Evolutionary conservation across 2,113 vertebrate genomes (phyloP), one percentile per base, ranked within the genome.

Genomic region (Oreochromis aureus): DNA sequence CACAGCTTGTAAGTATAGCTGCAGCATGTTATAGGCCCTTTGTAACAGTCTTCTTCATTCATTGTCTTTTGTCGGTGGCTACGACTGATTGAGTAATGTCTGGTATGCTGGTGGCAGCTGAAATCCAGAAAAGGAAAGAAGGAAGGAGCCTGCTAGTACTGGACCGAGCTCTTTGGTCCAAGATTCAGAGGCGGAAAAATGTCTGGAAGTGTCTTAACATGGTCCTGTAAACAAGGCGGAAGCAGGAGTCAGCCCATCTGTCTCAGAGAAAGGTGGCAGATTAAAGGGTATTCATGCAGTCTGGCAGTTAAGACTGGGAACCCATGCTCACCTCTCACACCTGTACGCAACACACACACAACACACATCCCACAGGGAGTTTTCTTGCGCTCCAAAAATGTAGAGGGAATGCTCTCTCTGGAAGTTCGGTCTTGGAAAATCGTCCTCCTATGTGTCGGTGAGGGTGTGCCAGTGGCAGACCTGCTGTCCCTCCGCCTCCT

Each of bases 391-490:
- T 6, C 78, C 44, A 5, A 7, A 19, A 61, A 19, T 27, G 27
- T 63, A 34, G 56, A 15, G 59, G 81, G 79, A 86, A 84, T 30
- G 84, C 30, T 39, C 34, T 76, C 10, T 13, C 41, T 10, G 16
- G 6, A 41, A 30, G 6, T 48, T 63, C 27, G 22, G 22, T 78
- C 76, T 80, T 59, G 7, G 5, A 10, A 6, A 34, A 10, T 27
- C 10, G 2, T 18, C 36, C 41, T 53, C 78, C 87, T 97, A 99
- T 0, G 98, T 97, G 89, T 99, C 97, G 6, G 97, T 95, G 12
- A 99, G 95, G 0, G 97, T 97, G 81, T 99, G 98, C 98, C 98
- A 99, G 61, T 98, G 97, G 92, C 98, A 98, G 58, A 99, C 97
- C 95, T 99, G 98, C 93, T 98, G 98, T 86, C 98, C 98, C 95